Conservation (phyloP, 1,140 invertebrate species). For the Temnothorax curvispinosus region DNA sequence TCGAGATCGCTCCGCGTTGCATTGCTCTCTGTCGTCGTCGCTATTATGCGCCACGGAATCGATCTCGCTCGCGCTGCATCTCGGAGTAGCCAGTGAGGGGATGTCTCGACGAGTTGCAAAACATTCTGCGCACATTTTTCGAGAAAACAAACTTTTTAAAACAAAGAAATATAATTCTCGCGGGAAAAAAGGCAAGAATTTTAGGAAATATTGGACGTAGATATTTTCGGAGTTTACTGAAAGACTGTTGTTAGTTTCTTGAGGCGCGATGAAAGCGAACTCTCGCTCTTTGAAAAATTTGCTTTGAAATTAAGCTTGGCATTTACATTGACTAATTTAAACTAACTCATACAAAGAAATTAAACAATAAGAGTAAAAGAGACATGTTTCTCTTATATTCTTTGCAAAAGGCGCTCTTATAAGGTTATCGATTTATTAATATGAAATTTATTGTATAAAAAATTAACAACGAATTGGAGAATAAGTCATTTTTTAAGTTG, state of each 20-base stretch:
- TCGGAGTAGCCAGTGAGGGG: background rate
- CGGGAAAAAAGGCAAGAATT: background rate
- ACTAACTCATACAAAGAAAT: background rate
- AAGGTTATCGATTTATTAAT: background rate
- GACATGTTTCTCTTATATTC: background rate
- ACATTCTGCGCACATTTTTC: background rate
- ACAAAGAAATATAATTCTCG: background rate
- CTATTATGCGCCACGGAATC: background rate
- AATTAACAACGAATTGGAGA: background rate
- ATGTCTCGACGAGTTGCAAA: background rate
- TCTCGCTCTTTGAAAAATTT: background rate
- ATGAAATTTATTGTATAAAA: background rate
- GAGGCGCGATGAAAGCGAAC: background rate
- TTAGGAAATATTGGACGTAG: background rate
- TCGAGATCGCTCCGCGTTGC: slow-evolving; percentile 17
- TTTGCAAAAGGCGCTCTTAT: background rate
- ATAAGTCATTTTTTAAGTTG: background rate
- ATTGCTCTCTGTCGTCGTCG: background rate
- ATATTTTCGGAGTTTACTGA: slow-evolving; percentile 3
- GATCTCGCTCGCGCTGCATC: background rate
- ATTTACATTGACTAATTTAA: background rate
- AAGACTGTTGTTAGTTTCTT: background rate
- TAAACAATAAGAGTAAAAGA: background rate
- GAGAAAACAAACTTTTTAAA: background rate
- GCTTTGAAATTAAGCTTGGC: too few species aligned